Base-by-base conservation (phyloP, 1,140 invertebrate species). In the Ganaspis sp. region DNA sequence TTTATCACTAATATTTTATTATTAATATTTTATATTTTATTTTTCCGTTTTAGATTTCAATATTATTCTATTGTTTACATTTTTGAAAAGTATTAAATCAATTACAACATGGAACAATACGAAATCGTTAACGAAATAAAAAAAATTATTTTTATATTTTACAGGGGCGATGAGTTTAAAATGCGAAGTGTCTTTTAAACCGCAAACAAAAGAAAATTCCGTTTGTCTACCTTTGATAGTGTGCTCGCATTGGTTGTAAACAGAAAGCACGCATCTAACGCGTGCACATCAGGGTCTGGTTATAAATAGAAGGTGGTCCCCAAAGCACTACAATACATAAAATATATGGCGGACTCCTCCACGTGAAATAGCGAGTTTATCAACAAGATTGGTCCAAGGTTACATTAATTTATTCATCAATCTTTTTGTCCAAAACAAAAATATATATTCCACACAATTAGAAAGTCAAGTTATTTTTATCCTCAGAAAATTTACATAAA, bases 291-390 rank as follows among this genome's bases (percentile, higher is more conserved):
- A 64, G 58, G 26, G 21, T 64, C 58, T 64, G 26, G 58, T 34
- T 64, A 64, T 64, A 64, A 64, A 64, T 64, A 64, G 26, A 64
- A 29, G 58, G 26, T 64, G 58, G 58, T 64, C 26, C 58, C 58
- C 21, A 64, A 64, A 64, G 58, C 58, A 15, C 12, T 64, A 26
- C 23, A 64, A 64, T 64, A 15, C 12, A 45, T n/a, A 49, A 49
- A 49, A 49, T 17, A 49, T 40, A 17, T 17, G 4, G 17, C 2
- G 8, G n/a, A 17, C 42, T 45, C 42, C 58, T n/a, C 54, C 58
- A 29, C 58, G 58, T 64, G 26, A 64, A 64, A 64, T 49, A n/a
- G 45, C 45, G 45, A 49, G 45, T 15, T 64, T 64, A 64, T 64
- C 58, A 64, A 64, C 26, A 64, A 26, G 26, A 29, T 64, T 64